Percentiles rank a stretch among this genome's conserved stretches.
Conservation (phyloP, 2,113 vertebrate species). For the Alaudala cheleensis region DNA sequence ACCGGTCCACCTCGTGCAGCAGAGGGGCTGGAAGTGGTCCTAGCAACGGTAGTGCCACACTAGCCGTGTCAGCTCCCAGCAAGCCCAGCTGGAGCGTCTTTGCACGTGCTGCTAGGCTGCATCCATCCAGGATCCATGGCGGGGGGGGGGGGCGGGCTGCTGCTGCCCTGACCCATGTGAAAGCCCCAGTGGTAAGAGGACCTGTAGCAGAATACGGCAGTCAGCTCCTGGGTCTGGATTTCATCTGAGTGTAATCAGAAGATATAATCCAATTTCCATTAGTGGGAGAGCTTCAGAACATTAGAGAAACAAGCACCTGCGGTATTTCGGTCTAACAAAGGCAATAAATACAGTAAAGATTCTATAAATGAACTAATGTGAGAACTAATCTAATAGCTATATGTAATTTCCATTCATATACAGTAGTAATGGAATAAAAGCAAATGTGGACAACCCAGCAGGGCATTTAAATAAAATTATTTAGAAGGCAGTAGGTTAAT, state of each 20-base stretch:
- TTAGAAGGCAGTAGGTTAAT: conserved; percentile 44
- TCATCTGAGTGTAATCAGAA: conserved; percentile 20
- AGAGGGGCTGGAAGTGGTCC: background rate
- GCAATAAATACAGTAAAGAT: conserved; percentile 51
- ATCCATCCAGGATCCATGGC: rapidly evolving
- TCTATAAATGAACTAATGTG: conserved; percentile 48
- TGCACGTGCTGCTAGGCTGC: rapidly evolving
- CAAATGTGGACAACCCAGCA: conserved; percentile 16
- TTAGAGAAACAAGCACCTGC: conserved; percentile 41
- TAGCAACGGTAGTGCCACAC: background rate
- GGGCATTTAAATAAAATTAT: conserved; percentile 37
- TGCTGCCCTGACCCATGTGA: rapidly evolving
- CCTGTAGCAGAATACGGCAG: background rate
- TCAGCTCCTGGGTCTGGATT: background rate
- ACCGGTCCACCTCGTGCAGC: rapidly evolving
- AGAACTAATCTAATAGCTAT: conserved; percentile 55
- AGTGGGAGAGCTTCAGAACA: background rate
- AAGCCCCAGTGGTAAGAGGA: background rate
- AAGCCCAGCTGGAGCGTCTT: background rate
- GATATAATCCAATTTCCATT: conserved; percentile 41
- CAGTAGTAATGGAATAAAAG: conserved; percentile 44
- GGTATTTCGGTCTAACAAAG: conserved; percentile 33
- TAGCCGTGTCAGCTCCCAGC: rapidly evolving
- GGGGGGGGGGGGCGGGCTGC: too few species aligned
- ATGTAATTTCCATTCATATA: conserved; percentile 18